Base-by-base conservation (phyloP, 2,888 invertebrate species). In the Hofmannophila pseudospretella region DNA sequence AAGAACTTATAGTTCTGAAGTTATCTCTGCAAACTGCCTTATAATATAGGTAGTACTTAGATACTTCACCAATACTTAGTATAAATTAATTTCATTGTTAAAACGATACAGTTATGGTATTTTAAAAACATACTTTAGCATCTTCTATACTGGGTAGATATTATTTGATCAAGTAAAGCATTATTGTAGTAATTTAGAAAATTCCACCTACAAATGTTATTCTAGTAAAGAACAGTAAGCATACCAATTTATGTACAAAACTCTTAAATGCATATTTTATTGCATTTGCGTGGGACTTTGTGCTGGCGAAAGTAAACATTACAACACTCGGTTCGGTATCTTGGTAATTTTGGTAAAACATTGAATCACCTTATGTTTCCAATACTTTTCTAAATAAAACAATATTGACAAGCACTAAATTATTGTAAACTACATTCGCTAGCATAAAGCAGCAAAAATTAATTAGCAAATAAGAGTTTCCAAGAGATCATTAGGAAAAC, bases 231-330 rank as follows among this genome's bases (percentile, higher is more conserved):
- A 70, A 70, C 65, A 60, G 59, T 72, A 80, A 79, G 78, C 76
- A 80, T 81, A 84, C 82, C 84, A 84, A 86, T 84, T 84, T 85
- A 86, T 86, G 64, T 86, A 85, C 85, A 85, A 70, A 86, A 85
- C 85, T 81, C 85, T 79, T 71, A 67, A 50, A 54, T 69, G 70
- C 68, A 33, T 54, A 47, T 48, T 51, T 47, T 41, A 36, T 45
- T 52, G 19, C 20, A 32, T 45, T 39, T 51, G 46, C 36, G 43
- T 30, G 43, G 10, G 23, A 29, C 39, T 51, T 58, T 59, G 50
- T 54, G 56, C 56, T 50, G 49, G 53, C 53, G 41, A 52, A 51
- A n/a, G 23, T 23, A 23, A 23, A 5, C 3, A 23, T 23, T 23
- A 3, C n/a, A n/a, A 23, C 8, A 23, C n/a, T n/a, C n/a, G n/a